Base-by-base conservation (phyloP, 2,797 vertebrate genomes). In the Sebastes dallii region DNA sequence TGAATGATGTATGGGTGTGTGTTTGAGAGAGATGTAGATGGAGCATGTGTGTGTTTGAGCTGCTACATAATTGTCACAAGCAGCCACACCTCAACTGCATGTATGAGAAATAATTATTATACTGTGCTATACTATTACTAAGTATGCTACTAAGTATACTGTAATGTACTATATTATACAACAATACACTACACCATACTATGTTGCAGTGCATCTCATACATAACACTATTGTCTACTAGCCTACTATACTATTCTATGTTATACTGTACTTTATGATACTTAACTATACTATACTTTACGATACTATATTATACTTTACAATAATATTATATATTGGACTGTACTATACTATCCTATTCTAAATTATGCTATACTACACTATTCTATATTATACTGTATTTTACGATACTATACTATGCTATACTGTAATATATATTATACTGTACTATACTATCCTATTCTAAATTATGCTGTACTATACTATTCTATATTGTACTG, bases 31-130 rank as follows among this genome's bases (percentile, higher is more conserved):
- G 14, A 42, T 36, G 25, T 36, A 50, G 58, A 1, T 60, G 24
- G 72, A 5, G 67, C 6, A 54, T 11, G 27, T 9, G 76, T 54
- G 18, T 52, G 54, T 29, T 8, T 39, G 5, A 50, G 20, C 25
- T 32, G 25, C 25, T 39, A 25, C n/a, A 54, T 4, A 54, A n/a
- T 2, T 62, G 36, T 59, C 1, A 86, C 67, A 55, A 52, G 16
- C 39, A 66, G 72, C 84, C 87, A 85, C 88, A 71, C 88, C 83
- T 84, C 56, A 58, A 39, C 25, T 27, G 34, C 18, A 56, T 13
- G 9, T 7, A 24, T 39, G 16, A 66, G 18, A 75, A 29, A 59
- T 1, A 42, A 39, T 29, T 22, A 22, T 6, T 64, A 8, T 16
- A 71, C 5, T 9, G 11, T 34, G 24, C 13, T 52, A 25, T 25